Percentiles rank a stretch among this genome's conserved stretches.
These are phyloP conservation scores for Lacerta bilineata DNA, from an alignment of 2,797 vertebrate species.

Conservation along the genomic window DNA sequence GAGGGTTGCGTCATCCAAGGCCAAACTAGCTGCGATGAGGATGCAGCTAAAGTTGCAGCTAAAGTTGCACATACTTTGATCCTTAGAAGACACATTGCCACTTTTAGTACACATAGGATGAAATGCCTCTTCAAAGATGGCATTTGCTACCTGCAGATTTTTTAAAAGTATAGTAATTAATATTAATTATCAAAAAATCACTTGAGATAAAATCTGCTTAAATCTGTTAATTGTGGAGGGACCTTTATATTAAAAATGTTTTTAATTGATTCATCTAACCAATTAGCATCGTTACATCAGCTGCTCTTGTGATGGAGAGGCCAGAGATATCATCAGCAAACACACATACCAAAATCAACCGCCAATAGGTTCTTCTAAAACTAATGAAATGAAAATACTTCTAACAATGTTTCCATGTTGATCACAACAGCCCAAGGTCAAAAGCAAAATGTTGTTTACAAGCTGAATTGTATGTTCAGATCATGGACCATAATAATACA, in stretches of 20 bases:
- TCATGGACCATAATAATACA: slow-evolving; percentile 25
- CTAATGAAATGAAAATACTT: slow-evolving; percentile 42
- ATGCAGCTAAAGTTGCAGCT: not conserved
- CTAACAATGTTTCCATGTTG: not conserved
- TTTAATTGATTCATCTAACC: no score
- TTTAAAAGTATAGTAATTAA: not conserved
- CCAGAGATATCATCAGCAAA: slow-evolving; percentile 42
- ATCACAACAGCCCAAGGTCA: slow-evolving; percentile 51
- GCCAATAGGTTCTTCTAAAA: slow-evolving; percentile 46
- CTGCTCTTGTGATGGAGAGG: slow-evolving; percentile 34
- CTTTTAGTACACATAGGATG: not conserved
- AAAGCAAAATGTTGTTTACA: slow-evolving; percentile 58
- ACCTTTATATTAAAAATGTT: not conserved
- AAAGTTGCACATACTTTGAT: not conserved
- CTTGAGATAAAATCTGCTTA: not conserved
- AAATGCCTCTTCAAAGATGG: not conserved
- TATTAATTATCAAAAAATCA: not conserved
- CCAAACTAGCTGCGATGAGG: not conserved
- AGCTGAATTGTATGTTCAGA: slow-evolving; percentile 38
- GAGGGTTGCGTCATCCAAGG: not conserved
- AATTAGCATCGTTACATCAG: slow-evolving; percentile 14
- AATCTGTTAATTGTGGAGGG: not conserved
- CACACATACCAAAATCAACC: slow-evolving; percentile 8
- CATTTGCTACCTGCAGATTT: not conserved
- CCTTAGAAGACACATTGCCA: not conserved